Evolutionary conservation across 2,113 vertebrate genomes (phyloP).

Genomic region (Lepisosteus oculatus): DNA sequence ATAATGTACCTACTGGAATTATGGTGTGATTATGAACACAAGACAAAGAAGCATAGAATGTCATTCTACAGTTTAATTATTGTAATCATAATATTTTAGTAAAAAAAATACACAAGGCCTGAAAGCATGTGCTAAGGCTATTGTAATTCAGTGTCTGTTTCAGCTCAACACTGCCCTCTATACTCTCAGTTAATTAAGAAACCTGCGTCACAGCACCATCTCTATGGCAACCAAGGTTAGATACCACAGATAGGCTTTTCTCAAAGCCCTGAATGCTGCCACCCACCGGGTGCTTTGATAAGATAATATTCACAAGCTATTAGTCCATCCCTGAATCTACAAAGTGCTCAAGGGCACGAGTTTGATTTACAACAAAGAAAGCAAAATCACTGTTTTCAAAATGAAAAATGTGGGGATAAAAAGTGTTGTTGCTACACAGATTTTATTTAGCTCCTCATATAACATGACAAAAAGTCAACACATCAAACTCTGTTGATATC

Average conservation of each 20-base stretch:
- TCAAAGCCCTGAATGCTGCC: constrained; percentile 65
- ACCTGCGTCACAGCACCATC: constrained; percentile 58
- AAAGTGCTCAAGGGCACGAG: background rate
- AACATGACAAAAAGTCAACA: too few relatives aligned
- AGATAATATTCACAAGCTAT: constrained; percentile 8
- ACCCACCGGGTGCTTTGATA: constrained; percentile 61
- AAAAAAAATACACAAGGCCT: too few relatives aligned
- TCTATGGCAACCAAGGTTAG: constrained; percentile 83
- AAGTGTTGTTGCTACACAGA: too few relatives aligned
- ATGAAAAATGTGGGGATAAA: too few relatives aligned
- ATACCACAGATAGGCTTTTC: constrained; percentile 47
- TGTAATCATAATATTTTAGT: background rate
- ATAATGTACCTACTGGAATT: too few relatives aligned
- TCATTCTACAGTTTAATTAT: too few relatives aligned
- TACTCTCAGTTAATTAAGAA: constrained; percentile 35
- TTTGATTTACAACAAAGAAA: background rate
- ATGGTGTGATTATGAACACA: too few relatives aligned
- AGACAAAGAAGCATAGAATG: too few relatives aligned
- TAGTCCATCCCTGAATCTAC: background rate
- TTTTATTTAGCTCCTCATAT: too few relatives aligned
- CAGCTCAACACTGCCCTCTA: constrained; percentile 62
- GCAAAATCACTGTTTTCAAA: too few relatives aligned
- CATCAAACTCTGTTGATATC: too few relatives aligned
- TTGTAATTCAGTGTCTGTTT: constrained; percentile 13
- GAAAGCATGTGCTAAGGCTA: background rate